Conservation (phyloP, 2,797 vertebrate species). For the Microtus californicus region DNA sequence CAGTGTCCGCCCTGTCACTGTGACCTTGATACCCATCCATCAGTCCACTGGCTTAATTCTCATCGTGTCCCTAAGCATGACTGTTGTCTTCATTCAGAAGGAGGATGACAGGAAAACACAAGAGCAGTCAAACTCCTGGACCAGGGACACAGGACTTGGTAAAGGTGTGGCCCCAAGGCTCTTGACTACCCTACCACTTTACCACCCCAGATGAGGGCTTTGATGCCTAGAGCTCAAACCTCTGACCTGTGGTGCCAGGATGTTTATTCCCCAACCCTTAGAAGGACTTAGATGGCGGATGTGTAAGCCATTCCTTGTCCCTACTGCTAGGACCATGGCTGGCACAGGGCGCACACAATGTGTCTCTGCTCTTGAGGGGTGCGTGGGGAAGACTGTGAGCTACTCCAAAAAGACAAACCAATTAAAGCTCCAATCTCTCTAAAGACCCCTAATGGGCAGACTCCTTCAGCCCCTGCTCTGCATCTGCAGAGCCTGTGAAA, state of each 20-base stretch:
- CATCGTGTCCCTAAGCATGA: not conserved
- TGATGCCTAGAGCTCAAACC: not conserved
- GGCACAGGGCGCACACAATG: rapidly evolving
- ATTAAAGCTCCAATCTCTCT: not conserved
- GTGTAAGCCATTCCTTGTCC: not conserved
- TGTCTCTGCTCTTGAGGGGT: not conserved
- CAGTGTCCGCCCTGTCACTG: rapidly evolving
- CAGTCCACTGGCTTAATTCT: rapidly evolving
- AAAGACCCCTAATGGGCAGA: no score
- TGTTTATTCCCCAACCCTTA: not conserved
- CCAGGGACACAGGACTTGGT: rapidly evolving
- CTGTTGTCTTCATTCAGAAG: not conserved
- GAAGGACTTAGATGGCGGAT: not conserved
- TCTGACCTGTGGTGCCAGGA: not conserved
- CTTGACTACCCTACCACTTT: rapidly evolving
- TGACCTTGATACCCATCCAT: not conserved
- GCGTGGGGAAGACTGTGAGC: not conserved
- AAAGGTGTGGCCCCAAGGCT: not conserved
- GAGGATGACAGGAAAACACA: not conserved
- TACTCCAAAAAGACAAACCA: not conserved
- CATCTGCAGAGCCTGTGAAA: not conserved
- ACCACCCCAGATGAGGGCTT: not conserved
- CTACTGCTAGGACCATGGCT: rapidly evolving
- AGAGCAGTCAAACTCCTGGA: not conserved
- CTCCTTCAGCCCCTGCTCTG: not conserved